Evolutionary conservation across 2,113 vertebrate species (phyloP).

Genomic region (Pica pica): DNA sequence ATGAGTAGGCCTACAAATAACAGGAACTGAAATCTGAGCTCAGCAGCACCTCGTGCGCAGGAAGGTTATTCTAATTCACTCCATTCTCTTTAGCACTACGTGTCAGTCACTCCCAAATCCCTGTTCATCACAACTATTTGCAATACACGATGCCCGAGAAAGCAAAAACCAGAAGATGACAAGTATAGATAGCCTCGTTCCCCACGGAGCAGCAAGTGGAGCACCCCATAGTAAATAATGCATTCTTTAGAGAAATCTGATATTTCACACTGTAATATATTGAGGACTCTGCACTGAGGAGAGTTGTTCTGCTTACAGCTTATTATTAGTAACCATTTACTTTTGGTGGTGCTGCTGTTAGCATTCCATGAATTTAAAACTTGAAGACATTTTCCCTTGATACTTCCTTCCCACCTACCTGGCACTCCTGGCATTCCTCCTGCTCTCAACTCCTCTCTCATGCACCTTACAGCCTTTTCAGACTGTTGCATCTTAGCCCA

Average conservation of each 20-base stretch:
- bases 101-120: background rate
- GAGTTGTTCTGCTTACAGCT: background rate
- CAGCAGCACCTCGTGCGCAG: background rate
- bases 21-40: background rate
- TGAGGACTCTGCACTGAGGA: fast-evolving
- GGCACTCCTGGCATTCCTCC: background rate
- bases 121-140: background rate
- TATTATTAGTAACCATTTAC: background rate
- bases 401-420: background rate
- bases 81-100: background rate
- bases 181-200: background rate
- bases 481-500: background rate
- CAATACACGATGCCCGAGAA: background rate
- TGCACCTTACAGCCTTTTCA: background rate
- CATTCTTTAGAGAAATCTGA: background rate
- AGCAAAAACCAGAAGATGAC: background rate
- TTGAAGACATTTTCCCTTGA: background rate
- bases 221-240: background rate
- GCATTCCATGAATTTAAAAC: background rate
- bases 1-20: background rate
- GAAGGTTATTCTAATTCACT: background rate
- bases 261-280: no score
- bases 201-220: background rate
- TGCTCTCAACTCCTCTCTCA: background rate
- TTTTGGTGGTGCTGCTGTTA: background rate